Evolutionary conservation across 92 coral and sea anemone genomes (phyloP), one percentile per base, ranked within the genome.

Genomic region (Nematostella vectensis): DNA sequence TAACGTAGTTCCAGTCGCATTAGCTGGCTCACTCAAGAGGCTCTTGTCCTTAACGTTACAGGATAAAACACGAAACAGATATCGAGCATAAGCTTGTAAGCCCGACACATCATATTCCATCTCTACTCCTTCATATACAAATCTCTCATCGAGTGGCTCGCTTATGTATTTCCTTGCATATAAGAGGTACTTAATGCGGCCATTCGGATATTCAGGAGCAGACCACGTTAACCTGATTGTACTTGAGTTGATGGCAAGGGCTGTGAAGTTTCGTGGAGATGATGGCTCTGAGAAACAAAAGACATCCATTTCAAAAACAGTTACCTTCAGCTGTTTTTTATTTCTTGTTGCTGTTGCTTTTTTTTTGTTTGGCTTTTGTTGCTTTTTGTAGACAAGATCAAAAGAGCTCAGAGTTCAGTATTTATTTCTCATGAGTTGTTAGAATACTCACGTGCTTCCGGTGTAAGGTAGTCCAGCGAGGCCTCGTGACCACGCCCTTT

Each of bases 251-350:
- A 77, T 12, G 54, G 60, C 48, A 58, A 25, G 29, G 29, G 85
- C 70, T 10, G 67, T 28, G 37, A 77, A 54, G 66, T 67, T 67
- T 21, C 58, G 68, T 27, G 84, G 79, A 44, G 69, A 0, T 29
- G 89, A 77, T 11, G 89, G 89, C 31, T 16, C 89, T 82, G 65
- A 33, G 66, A 71, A 23, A 27, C 17, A 20, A 37, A 10, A 11
- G 48, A n/a, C n/a, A n/a, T n/a, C n/a, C n/a, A n/a, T 2, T n/a
- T n/a, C n/a, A n/a, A n/a, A n/a, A n/a, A n/a, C n/a, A n/a, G n/a
- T n/a, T n/a, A n/a, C n/a, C n/a, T n/a, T n/a, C n/a, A n/a, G n/a
- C n/a, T n/a, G n/a, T n/a, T n/a, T n/a, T n/a, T n/a, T n/a, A n/a
- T n/a, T n/a, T n/a, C n/a, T n/a, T n/a, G n/a, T n/a, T n/a, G n/a